Percentiles rank a stretch among this genome's conserved stretches.
These are phyloP conservation scores for Centropus unirufus DNA, from an alignment of 2,113 vertebrate genomes.

Conservation along the genomic window DNA sequence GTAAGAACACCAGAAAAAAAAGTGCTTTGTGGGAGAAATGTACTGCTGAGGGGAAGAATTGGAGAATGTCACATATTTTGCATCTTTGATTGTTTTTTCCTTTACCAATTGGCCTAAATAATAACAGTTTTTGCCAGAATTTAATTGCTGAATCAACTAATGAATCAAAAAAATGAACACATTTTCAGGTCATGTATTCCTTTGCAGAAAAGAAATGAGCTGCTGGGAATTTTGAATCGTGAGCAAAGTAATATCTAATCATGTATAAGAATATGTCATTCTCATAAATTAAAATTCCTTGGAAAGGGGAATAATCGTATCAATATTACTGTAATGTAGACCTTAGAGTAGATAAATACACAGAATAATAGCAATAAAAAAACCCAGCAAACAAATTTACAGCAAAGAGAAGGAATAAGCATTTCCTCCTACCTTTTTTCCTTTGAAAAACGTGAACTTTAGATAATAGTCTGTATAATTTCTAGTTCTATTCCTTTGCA, in stretches of 20 bases:
- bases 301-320: not conserved
- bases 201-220: not conserved
- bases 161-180: not conserved
- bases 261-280: not conserved
- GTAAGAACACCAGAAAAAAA: not conserved
- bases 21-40: not conserved
- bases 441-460: conserved; percentile 72
- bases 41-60: not conserved
- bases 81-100: not conserved
- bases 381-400: not conserved
- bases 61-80: not conserved
- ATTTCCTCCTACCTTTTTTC: not conserved
- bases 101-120: not conserved
- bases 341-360: conserved; percentile 16
- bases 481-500: conserved; percentile 58
- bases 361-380: not conserved
- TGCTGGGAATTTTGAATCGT: not conserved
- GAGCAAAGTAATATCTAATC: conserved; percentile 20
- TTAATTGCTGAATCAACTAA: not conserved
- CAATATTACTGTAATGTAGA: not conserved
- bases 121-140: not conserved
- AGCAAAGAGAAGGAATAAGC: conserved; percentile 9
- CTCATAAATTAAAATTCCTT: not conserved
- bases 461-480: conserved; percentile 66
- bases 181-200: not conserved